Base-by-base conservation (phyloP, 2,113 vertebrate species). In the Neodon shergylaensis region DNA sequence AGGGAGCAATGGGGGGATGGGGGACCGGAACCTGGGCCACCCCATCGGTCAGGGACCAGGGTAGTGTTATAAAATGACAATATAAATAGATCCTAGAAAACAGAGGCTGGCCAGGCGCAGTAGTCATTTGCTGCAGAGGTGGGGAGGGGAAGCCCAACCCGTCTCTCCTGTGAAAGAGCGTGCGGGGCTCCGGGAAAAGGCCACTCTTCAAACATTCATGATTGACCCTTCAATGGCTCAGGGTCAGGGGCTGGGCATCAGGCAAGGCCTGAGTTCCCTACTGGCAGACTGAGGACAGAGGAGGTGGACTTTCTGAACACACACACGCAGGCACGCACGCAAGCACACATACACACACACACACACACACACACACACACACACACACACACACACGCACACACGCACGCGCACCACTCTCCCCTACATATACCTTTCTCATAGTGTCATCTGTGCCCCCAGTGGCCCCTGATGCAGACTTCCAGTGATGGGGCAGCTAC, bases 81-180 rank as follows among this genome's bases (percentile, higher is more conserved):
- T 98, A 98, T 98, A 98, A 98, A 98, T 98, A 98, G 97, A 95
- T 95, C 97, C 93, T 97, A 96, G 96, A 98, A 97, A 98, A 98
- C 65, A 78, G 97, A 92, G 95, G 96, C 95, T 95, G 89, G 87
- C 92, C 39, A 31, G 93, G 94, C 49, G 95, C 97, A 98, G 98
- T 98, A 98, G 98, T 98, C 96, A 81, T 76, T 82, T 77, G 95
- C 92, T 77, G 87, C 93, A 79, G 91, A 83, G 90, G 83, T 83
- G 79, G 76, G 84, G 3, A 8, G 52, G 33, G 73, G 58, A 28
- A 6, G 85, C 83, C 81, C 96, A 22, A 24, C 49, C 24, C 14
- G 3, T 49, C 44, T 82, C 77, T 78, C 82, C 47, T 47, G 76
- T 68, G 85, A 42, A 28, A 73, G 87, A 77, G 83, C 61, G 39